A percentile compares a stretch with the other conserved stretches of the same genome.
These are phyloP conservation scores for Lasaia peninsularis DNA, from an alignment of 1,140 invertebrate genomes.

Conservation along the genomic window DNA sequence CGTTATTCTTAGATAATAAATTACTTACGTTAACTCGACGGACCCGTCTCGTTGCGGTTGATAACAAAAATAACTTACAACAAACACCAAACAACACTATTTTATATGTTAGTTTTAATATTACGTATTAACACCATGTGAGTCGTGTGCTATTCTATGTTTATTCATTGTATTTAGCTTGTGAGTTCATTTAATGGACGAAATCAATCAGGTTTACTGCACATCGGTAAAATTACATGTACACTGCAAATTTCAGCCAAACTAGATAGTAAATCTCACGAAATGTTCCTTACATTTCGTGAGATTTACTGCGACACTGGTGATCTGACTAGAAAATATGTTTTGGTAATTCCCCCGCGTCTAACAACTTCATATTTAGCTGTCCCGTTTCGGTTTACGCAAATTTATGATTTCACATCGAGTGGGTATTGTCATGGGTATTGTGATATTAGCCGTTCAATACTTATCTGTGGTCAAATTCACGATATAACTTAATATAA, in stretches of 20 bases:
- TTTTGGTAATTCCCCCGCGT: not conserved
- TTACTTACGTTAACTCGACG: slow-evolving; percentile 73
- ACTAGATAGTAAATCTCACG: no score
- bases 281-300: not conserved
- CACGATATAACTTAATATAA: not conserved
- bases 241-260: slow-evolving; percentile 1
- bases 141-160: not conserved
- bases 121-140: not conserved
- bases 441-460: not conserved
- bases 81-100: slow-evolving; percentile 15
- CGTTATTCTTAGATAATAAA: slow-evolving; percentile 51
- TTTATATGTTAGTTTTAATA: slow-evolving; percentile 15
- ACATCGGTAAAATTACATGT: not conserved
- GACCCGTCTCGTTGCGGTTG: slow-evolving; percentile 67
- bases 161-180: not conserved
- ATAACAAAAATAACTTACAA: slow-evolving; percentile 56
- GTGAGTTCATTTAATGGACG: not conserved
- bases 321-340: slow-evolving; percentile 7
- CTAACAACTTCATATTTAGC: not conserved
- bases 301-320: not conserved
- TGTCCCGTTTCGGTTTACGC: not conserved
- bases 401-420: slow-evolving; percentile 1
- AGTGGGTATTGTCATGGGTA: not conserved
- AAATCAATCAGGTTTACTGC: not conserved
- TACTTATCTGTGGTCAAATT: not conserved